Base-by-base conservation (phyloP, 2,797 vertebrate species). In the Myoxocephalus aenaeus region DNA sequence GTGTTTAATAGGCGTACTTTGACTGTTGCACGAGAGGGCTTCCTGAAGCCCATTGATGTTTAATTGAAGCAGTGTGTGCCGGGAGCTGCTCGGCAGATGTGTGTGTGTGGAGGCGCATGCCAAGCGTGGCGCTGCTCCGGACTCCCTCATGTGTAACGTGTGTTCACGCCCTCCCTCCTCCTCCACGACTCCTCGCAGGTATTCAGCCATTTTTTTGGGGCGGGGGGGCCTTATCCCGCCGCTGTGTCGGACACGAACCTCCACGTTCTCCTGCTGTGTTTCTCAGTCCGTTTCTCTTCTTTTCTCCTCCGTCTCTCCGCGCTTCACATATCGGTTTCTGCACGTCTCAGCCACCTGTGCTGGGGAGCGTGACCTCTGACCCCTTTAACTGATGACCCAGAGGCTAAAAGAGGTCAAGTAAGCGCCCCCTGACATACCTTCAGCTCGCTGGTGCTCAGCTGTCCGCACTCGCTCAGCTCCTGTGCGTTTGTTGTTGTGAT, bases 41-140 rank as follows among this genome's bases (percentile, higher is more conserved):
- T 89, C 88, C 82, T 86, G 89, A 75, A 72, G 70, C 66, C 83
- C 76, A 85, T 80, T 91, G 89, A 94, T 90, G 88, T 93, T 88
- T 93, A 91, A 93, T 90, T 88, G 83, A 90, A 92, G 77, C 88
- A 18, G 83, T 85, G 84, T 92, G 92, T 84, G 89, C 82, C 22
- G 0, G 86, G 71, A 84, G 90, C 88, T 80, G 90, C 74, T 79
- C 61, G 54, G 56, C 87, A 90, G 86, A 90, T 92, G 88, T 87
- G 83, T 70, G 40, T 42, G 40, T 42, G 40, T 42, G 40, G 65
- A 75, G 73, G 76, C 77, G 63, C 79, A 85, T 75, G 84, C 64
- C 65, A 12, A 73, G 79, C 61, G 40, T 48, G 66, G 62, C 69
- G 83, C 65, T 44, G 71, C 75, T 57, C 53, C 0, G 40, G 74